Percentiles rank a stretch among this genome's conserved stretches.
These are phyloP conservation scores for Rhogogaster chlorosoma DNA, from an alignment of 2,888 invertebrate species.

Conservation along the genomic window DNA sequence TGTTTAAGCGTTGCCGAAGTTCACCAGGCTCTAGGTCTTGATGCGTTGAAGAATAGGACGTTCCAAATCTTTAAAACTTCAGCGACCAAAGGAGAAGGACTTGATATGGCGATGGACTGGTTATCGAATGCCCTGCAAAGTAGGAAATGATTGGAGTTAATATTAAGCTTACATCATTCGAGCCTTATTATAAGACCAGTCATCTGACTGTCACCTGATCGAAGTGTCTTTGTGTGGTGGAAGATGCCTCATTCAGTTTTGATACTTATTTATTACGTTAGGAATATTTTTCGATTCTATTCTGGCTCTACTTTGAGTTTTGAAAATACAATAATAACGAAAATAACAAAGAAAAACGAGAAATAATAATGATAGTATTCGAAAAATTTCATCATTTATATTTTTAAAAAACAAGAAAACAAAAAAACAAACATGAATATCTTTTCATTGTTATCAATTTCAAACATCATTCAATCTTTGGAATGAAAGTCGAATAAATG, in stretches of 20 bases:
- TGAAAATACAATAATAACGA: neutral
- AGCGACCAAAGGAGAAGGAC: conserved; percentile 97
- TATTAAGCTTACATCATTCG: conserved; percentile 51
- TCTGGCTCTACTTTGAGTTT: conserved; percentile 35
- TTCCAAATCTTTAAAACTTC: conserved; percentile 99
- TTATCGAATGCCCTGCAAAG: conserved; percentile 94
- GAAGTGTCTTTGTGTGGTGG: conserved; percentile 52
- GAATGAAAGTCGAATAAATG: neutral
- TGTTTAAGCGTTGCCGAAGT: conserved; percentile 98
- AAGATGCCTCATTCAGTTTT: conserved; percentile 46
- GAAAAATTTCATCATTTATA: conserved; percentile 27
- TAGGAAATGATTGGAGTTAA: conserved; percentile 83
- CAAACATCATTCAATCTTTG: neutral
- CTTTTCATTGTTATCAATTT: neutral
- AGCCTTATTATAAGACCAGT: conserved; percentile 67
- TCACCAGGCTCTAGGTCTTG: conserved; percentile 96
- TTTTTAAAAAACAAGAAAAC: neutral
- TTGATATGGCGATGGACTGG: conserved; percentile 99
- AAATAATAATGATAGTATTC: neutral
- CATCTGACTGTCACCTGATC: conserved; percentile 67
- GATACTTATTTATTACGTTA: conserved; percentile 52
- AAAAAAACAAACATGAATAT: neutral
- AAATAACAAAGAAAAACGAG: neutral
- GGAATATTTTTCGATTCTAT: conserved; percentile 35
- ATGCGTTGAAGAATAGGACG: conserved; percentile 96